Base-by-base conservation (phyloP, 2,797 vertebrate genomes). In the Steatocranus sp. region DNA sequence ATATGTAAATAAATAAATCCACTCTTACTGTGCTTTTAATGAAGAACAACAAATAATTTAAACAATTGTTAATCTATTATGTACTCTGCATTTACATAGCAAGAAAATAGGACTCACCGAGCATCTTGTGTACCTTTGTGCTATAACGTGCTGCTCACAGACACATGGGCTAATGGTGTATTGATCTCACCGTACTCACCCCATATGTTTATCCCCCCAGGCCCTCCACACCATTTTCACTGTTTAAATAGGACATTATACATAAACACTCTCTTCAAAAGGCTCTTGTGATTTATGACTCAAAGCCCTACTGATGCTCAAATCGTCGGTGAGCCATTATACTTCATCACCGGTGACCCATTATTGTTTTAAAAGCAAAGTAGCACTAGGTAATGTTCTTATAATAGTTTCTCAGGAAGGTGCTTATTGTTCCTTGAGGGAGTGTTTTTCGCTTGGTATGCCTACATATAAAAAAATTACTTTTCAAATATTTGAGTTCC, bases 101-200 rank as follows among this genome's bases (percentile, higher is more conserved):
- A 86, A 70, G 85, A 87, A 91, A 89, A 89, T 82, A 79, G 68
- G 86, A 88, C 86, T 88, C 94, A 92, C 93, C 76, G 93, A 93
- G 80, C 78, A 15, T 49, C 87, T 80, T 88, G 83, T 85, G 80
- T 82, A 90, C 86, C 91, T 89, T 68, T 91, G 92, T 91, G 86
- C 86, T 88, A 87, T 88, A 88, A 85, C 79, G 82, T 78, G 88
- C 92, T 87, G 49, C 91, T 88, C 89, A 73, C 90, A 84, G 88
- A 92, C 90, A 87, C 87, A 93, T 93, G 84, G 70, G 90, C 93
- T 95, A 95, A 96, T 95, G 91, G 93, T 79, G 82, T 95, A 96
- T 96, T 95, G 95, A 96, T 95, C 92, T 91, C 83, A 87, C 89
- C 85, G 86, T 90, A 88, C 86, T 89, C 34, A 81, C 84, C 90